Evolutionary conservation across 2,797 vertebrate species (phyloP).

Genomic region (Eidolon dupreanum): DNA sequence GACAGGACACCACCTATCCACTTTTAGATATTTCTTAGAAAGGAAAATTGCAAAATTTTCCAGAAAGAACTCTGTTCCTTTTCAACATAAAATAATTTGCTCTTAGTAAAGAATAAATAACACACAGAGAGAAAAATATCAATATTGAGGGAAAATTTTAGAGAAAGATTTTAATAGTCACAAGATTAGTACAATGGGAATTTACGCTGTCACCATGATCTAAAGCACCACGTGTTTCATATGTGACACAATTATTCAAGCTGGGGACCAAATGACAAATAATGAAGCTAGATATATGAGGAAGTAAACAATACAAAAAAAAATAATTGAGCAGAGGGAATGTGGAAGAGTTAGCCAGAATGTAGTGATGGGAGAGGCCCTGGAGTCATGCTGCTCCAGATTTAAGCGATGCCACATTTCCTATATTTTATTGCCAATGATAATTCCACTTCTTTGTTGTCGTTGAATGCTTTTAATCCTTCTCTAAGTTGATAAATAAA

Average conservation of each 20-base stretch:
- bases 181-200: background rate
- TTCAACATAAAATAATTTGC: background rate
- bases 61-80: background rate
- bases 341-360: background rate
- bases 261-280: background rate
- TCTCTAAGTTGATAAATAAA: background rate
- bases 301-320: background rate
- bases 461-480: background rate
- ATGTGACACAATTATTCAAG: constrained; percentile 8
- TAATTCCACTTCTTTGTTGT: background rate
- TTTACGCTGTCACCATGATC: background rate
- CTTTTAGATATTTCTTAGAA: background rate
- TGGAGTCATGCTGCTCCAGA: background rate
- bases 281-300: background rate
- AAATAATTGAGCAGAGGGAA: background rate
- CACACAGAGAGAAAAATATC: background rate
- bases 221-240: background rate
- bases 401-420: background rate
- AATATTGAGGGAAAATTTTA: background rate
- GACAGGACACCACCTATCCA: background rate
- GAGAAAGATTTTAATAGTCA: background rate
- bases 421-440: background rate
- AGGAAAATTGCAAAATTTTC: constrained; percentile 12
- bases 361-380: background rate
- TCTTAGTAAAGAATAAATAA: background rate